A percentile compares a stretch with the other conserved stretches of the same genome.
Evolutionary conservation across 2,797 vertebrate genomes (phyloP).

Genomic region (Halcyon smyrnensis): DNA sequence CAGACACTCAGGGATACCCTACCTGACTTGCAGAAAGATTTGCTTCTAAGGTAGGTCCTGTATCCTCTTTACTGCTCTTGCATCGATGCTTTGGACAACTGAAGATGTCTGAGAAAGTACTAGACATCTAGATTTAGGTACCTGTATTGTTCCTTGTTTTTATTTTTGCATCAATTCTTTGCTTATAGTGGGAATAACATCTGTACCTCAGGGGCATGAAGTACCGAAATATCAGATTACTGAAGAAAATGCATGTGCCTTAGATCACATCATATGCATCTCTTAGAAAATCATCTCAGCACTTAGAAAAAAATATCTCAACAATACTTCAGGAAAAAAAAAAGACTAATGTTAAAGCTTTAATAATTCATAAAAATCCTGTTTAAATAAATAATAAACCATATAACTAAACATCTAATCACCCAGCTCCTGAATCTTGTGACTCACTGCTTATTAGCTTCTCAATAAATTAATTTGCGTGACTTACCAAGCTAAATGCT

Average conservation of each 20-base stretch:
- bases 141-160: background rate
- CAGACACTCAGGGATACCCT: background rate
- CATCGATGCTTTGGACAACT: background rate
- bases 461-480: conserved; percentile 40
- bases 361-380: conserved; percentile 39
- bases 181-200: background rate
- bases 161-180: background rate
- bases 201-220: background rate
- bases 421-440: conserved; percentile 4
- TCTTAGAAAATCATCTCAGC: background rate
- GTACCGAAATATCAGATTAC: background rate
- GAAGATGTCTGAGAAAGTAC: background rate
- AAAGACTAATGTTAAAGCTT: background rate
- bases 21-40: background rate
- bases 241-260: background rate
- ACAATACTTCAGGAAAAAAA: background rate
- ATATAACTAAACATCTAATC: conserved; percentile 27
- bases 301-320: background rate
- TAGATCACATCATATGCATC: background rate
- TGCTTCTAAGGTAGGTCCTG: background rate
- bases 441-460: conserved; percentile 42
- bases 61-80: background rate
- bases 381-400: conserved; percentile 58
- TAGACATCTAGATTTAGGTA: background rate
- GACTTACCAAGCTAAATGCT: conserved; percentile 52